Evolutionary conservation across 2,888 invertebrate species (phyloP).

Genomic region (Mayetiola destructor): DNA sequence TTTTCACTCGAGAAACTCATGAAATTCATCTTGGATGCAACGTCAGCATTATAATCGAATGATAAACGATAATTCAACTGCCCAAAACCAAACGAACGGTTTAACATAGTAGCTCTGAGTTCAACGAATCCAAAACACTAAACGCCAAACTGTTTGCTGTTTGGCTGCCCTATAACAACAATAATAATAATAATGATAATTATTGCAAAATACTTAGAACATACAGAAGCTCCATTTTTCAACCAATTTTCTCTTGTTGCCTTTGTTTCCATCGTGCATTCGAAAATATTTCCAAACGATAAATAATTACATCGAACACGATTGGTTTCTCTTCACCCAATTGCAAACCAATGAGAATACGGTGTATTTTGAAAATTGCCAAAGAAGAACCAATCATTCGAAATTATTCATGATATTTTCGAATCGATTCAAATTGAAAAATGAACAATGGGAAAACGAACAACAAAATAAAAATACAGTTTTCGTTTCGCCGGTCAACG

Average conservation of each 20-base stretch:
- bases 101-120: too few relatives aligned
- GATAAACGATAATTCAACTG: too few relatives aligned
- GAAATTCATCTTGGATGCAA: too few relatives aligned
- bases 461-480: not conserved
- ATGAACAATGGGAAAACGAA: not conserved
- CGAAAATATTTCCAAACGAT: not conserved
- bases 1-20: too few relatives aligned
- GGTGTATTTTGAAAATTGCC: not conserved
- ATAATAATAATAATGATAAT: too few relatives aligned
- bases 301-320: not conserved
- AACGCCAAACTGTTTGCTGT: too few relatives aligned
- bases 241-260: too few relatives aligned
- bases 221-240: constrained; percentile 3
- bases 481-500: not conserved
- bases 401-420: constrained; percentile 12
- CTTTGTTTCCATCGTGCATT: not conserved
- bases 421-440: not conserved
- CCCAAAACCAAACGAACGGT: too few relatives aligned
- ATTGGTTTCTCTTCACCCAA: not conserved
- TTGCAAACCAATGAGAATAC: not conserved
- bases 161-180: too few relatives aligned
- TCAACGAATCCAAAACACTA: too few relatives aligned
- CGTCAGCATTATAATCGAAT: too few relatives aligned
- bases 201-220: not conserved
- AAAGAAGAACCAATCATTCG: too few relatives aligned